Percentiles rank a stretch among this genome's conserved stretches.
These are phyloP conservation scores for Adrianichthys oophorus DNA, from an alignment of 2,797 vertebrate genomes.

Conservation along the genomic window DNA sequence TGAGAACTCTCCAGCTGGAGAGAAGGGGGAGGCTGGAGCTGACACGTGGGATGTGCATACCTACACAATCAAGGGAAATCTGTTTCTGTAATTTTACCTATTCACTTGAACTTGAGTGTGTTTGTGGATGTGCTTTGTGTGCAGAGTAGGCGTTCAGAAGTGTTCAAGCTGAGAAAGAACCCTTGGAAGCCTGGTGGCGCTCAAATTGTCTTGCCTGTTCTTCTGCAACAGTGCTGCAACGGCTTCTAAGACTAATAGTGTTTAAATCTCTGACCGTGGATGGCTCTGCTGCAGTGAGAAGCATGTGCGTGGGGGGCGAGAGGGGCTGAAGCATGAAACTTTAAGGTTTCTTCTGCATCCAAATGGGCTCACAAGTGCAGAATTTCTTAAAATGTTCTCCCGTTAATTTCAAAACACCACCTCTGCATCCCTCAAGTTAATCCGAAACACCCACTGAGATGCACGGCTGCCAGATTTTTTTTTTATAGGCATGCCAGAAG, in stretches of 20 bases:
- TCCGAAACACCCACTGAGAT: slow-evolving; percentile 1
- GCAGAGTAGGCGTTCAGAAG: background rate
- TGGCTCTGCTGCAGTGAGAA: slow-evolving; percentile 23
- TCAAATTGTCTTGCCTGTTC: slow-evolving; percentile 29
- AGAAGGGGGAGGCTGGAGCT: slow-evolving; percentile 19
- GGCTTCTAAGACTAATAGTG: slow-evolving; percentile 26
- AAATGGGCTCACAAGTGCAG: slow-evolving; percentile 44
- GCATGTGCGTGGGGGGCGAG: slow-evolving; percentile 11
- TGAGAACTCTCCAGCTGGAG: slow-evolving; percentile 64
- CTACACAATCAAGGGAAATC: slow-evolving; percentile 14
- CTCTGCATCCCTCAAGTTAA: background rate
- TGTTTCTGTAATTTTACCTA: background rate
- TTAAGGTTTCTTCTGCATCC: slow-evolving; percentile 19
- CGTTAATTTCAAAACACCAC: slow-evolving; percentile 9
- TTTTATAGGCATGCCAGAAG: too few relatives aligned
- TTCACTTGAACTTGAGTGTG: slow-evolving; percentile 14
- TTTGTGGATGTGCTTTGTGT: background rate
- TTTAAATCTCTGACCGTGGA: slow-evolving; percentile 17
- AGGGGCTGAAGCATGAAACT: slow-evolving; percentile 29
- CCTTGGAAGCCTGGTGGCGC: slow-evolving; percentile 8
- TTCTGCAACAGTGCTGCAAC: slow-evolving; percentile 52
- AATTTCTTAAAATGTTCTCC: slow-evolving; percentile 17
- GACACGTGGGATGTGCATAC: slow-evolving; percentile 22
- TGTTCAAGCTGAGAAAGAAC: slow-evolving; percentile 8
- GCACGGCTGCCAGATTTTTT: too few relatives aligned